These are phyloP conservation scores for Drosophila silvestris DNA, from an alignment of 2,888 invertebrate genomes.

Conservation along the genomic window DNA sequence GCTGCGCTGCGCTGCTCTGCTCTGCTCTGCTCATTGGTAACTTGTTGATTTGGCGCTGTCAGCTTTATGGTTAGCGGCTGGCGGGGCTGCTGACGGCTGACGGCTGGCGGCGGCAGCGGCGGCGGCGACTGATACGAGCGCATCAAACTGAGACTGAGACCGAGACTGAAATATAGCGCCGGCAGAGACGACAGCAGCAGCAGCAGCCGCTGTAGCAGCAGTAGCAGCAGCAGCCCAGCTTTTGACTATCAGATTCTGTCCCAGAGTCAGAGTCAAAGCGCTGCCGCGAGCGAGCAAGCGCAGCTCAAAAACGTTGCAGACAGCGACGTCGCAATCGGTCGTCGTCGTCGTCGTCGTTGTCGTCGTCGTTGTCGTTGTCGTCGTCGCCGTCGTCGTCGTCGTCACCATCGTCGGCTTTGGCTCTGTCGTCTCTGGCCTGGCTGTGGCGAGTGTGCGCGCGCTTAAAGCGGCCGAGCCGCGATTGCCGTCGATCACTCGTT, in stretches of 20 bases:
- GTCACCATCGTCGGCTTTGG: slow-evolving; percentile 12
- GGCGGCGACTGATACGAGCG: slow-evolving; percentile 46
- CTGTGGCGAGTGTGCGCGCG: slow-evolving; percentile 67
- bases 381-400: slow-evolving; percentile 18
- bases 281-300: slow-evolving; percentile 34
- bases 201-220: slow-evolving; percentile 3
- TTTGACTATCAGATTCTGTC: slow-evolving; percentile 63
- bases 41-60: slow-evolving; percentile 58
- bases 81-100: slow-evolving; percentile 4
- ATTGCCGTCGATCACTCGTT: slow-evolving; percentile 77
- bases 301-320: slow-evolving; percentile 51
- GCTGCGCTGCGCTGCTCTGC: slow-evolving; percentile 34
- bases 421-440: slow-evolving; percentile 33
- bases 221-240: slow-evolving; percentile 37
- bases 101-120: slow-evolving; percentile 14
- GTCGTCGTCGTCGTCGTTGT: slow-evolving; percentile 30
- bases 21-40: slow-evolving; percentile 53
- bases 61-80: slow-evolving; percentile 4
- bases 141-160: slow-evolving; percentile 38
- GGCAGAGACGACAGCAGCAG: slow-evolving; percentile 30
- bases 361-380: slow-evolving; percentile 6
- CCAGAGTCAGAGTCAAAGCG: slow-evolving; percentile 41
- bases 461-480: slow-evolving; percentile 73
- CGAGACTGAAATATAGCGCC: slow-evolving; percentile 14
- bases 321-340: slow-evolving; percentile 47